Conservation (phyloP, 2,797 vertebrate genomes). For the Psittacula echo region DNA sequence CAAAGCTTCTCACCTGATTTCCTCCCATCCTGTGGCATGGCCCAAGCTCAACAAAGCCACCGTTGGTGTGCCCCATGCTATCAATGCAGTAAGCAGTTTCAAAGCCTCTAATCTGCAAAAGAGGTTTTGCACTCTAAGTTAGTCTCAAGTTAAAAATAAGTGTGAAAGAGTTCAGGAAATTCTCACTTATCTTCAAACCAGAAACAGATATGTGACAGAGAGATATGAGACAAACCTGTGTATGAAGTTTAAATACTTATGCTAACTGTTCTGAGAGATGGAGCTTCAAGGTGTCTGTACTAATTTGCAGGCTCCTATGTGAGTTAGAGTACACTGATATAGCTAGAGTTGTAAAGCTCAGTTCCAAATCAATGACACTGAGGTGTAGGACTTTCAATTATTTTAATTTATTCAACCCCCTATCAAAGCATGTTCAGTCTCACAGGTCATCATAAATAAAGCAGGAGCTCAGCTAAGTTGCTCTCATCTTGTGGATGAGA, state of each 20-base stretch:
- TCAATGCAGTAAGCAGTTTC: slow-evolving; percentile 96
- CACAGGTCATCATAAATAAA: not conserved
- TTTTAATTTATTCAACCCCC: not conserved
- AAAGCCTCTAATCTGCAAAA: slow-evolving; percentile 88
- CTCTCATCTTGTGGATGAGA: not conserved
- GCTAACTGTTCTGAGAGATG: not conserved
- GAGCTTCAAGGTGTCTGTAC: not conserved
- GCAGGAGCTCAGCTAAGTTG: not conserved
- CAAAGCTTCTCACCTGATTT: slow-evolving; percentile 87
- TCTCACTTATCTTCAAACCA: not conserved
- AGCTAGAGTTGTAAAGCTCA: not conserved
- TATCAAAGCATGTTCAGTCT: not conserved
- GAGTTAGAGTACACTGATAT: not conserved
- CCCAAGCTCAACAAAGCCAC: slow-evolving; percentile 91
- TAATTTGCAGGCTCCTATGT: not conserved
- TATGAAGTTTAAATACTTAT: not conserved
- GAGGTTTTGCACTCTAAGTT: not conserved
- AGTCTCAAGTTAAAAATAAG: not conserved
- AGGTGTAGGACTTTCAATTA: not conserved
- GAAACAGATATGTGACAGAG: not conserved
- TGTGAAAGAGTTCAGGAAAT: not conserved
- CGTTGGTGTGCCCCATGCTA: slow-evolving; percentile 97
- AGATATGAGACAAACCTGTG: not conserved
- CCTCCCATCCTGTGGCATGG: slow-evolving; percentile 98
- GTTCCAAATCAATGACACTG: not conserved